phyloP scores from a whole-genome alignment of 2,888 invertebrate genomes.

The Rhogogaster chlorosoma region DNA sequence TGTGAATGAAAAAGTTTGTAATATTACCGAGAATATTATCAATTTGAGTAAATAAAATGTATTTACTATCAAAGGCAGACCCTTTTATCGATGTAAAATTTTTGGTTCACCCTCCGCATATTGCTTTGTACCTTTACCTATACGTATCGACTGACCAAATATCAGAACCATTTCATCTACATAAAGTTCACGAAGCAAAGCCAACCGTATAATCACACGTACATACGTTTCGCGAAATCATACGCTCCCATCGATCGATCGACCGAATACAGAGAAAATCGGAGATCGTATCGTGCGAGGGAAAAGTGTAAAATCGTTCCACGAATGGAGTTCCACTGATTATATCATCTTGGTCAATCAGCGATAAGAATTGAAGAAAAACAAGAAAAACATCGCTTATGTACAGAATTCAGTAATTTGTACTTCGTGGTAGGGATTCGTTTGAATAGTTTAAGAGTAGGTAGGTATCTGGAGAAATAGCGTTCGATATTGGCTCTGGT shows the following conservation, averaged over 20 bases:
- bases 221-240: neutral
- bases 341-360: neutral
- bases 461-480: neutral
- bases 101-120: neutral
- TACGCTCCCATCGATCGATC: neutral
- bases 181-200: neutral
- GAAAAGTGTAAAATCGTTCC: neutral
- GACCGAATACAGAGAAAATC: neutral
- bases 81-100: neutral
- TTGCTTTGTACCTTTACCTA: neutral
- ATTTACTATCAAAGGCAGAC: neutral
- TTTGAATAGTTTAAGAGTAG: neutral
- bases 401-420: neutral
- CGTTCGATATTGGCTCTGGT: neutral
- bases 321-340: neutral
- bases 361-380: neutral
- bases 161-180: neutral
- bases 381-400: neutral
- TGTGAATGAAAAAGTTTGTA: constrained; percentile 1
- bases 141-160: constrained; percentile 13
- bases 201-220: neutral
- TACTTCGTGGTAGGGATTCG: neutral
- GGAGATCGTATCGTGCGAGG: neutral
- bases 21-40: constrained; percentile 29
- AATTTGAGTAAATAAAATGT: constrained; percentile 9